Base-by-base conservation (phyloP, 1,140 invertebrate species). In the Meloidogyne hapla region DNA sequence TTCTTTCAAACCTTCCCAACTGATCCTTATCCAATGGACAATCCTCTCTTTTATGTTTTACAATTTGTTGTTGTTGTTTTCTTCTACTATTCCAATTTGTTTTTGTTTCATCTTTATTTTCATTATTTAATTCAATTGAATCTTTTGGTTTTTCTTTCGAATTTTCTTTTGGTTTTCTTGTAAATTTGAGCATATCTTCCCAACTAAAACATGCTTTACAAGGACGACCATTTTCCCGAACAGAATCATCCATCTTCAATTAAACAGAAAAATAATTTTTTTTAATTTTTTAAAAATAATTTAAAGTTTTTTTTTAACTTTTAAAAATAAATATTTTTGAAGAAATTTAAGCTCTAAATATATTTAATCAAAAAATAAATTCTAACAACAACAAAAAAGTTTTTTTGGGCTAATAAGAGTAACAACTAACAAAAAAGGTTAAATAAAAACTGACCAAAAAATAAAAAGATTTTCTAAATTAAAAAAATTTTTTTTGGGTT, bases 21-120 rank as follows among this genome's bases (percentile, higher is more conserved):
- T 85, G 82, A 61, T 87, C 86, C 56, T 84, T 87, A 69, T 87
- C 85, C 25, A 87, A 77, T 13, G 85, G 85, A 71, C 85, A 87
- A 64, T 87, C 86, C 25, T 69, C 73, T 42, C 83, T 80, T 72
- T 71, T 56, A n/a, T 56, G 48, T 56, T 56, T 56, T 56, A 56
- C 8, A 1, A 21, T 56, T 56, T 42, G 40, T 42, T 56, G 18
- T 56, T 48, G 45, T 48, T 56, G 48, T n/a, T 56, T 56, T 56
- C n/a, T 56, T 56, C 48, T 56, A 56, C 48, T 56, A 56, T n/a
- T 56, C 48, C 48, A 56, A n/a, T 18, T n/a, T 56, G 26, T 0
- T 21, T 56, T 65, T 33, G 45, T 61, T 72, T 28, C 23, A 8
- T 45, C 13, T 45, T 23, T 38, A 5, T 70, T 28, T 21, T 69